Base-by-base conservation (phyloP, 2,113 vertebrate genomes). In the Hippopotamus amphibius region DNA sequence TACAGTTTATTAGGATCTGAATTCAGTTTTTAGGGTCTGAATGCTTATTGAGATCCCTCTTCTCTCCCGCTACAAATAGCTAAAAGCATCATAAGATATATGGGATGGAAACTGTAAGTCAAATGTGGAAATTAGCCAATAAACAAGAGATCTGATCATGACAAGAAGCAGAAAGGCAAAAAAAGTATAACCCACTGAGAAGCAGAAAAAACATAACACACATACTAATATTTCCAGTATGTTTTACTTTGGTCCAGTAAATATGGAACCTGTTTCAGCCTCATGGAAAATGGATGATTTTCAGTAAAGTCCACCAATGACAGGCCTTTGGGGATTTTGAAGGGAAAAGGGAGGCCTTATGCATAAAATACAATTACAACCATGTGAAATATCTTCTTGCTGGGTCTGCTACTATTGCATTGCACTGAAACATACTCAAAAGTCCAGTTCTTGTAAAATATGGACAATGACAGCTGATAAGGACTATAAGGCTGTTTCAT, bases 261-360 rank as follows among this genome's bases (percentile, higher is more conserved):
- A 46, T 48, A 76, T 50, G 37, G 53, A 77, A 63, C 26, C 65
- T 85, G 13, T 74, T 95, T 87, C 0, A 0, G 69, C 21, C 85
- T 95, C 74, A 50, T 50, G 33, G 71, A 96, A 97, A 94, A 93
- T 93, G 53, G 50, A 88, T 96, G 59, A 81, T 94, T 97, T 95
- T 82, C 61, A 41, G 43, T 43, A 71, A 61, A 85, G 30, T 69
- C 69, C 15, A n/a, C 53, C 76, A 94, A 33, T 79, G 71, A 85
- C 41, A 74, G 65, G 59, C 66, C 69, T 94, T 92, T 88, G 77
- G 65, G 50, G 53, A 55, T 80, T 95, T 65, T 85, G 84, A 76
- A 65, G 50, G 77, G 90, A 48, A 90, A 93, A 68, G 53, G 61
- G 53, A 95, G 37, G 33, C 48, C 37, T 96, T 72, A 12, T 2